Evolutionary conservation across 1,140 invertebrate species (phyloP), one percentile per base, ranked within the genome.

Genomic region (Hermetia illucens): DNA sequence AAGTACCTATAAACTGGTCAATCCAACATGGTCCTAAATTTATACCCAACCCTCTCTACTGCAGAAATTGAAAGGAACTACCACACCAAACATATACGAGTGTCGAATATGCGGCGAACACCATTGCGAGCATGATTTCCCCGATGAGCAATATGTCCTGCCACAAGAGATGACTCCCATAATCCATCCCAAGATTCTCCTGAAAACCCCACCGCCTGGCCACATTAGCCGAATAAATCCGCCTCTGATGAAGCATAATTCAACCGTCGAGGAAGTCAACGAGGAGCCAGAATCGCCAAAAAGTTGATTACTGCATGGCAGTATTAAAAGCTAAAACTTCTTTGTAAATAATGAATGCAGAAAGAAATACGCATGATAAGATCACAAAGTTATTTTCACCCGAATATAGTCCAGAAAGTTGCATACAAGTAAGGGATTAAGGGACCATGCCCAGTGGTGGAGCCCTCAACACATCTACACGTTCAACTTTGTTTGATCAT

Each of bases 71-170:
- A 59, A 61, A 34, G 65, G 63, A 41, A 62, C 72, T 2, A 55
- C 72, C 8, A 66, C 64, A 29, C 70, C 72, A 10, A 64, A 69
- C 37, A 68, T 74, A 31, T 66, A 70, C 27, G 70, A 71, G 39
- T 74, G 72, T 44, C 67, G 68, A 43, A 58, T 69, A 6, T 74
- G 71, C 44, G 67, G 66, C 4, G 58, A 61, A 34, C 61, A 64
- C 44, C 61, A 64, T 37, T 64, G 62, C 44, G 62, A 64, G 40
- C 62, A 64, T 49, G 58, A 61, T 35, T 58, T 47, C 40, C 48
- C 53, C 0, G 57, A 60, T 3, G 30, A 33, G 5, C 18, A 33
- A 13, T 31, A 17, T 24, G 22, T 39, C 5, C 21, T 39, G 22
- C 15, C 13, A 5, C 16, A 16, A 22, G 15, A 17, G 32, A 33